A percentile compares a stretch with the other conserved stretches of the same genome.
Evolutionary conservation across 2,888 invertebrate species (phyloP).

Genomic region (Venustoraphidia nigricollis): DNA sequence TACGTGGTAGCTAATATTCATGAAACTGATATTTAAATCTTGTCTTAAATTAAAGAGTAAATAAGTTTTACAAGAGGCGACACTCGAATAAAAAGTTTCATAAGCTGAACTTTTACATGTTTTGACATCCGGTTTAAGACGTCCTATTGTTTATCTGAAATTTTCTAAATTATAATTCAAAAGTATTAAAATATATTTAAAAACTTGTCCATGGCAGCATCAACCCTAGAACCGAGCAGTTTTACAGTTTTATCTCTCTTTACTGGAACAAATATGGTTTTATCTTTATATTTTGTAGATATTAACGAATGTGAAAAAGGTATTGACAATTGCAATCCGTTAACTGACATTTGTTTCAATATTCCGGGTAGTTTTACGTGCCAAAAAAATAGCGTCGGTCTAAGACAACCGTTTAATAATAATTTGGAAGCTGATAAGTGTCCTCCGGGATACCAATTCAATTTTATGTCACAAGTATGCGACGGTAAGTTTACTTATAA

Average conservation of each 20-base stretch:
- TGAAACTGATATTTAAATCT: no score
- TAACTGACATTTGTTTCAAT: slow-evolving; percentile 35
- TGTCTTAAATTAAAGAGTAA: no score
- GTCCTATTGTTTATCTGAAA: not conserved
- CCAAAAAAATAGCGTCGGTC: slow-evolving; percentile 21
- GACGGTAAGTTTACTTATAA: slow-evolving; percentile 21
- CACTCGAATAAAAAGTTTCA: no score
- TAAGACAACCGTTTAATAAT: slow-evolving; percentile 8
- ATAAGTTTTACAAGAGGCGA: no score
- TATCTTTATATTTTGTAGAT: slow-evolving; percentile 27
- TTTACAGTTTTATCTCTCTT: not conserved
- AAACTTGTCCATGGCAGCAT: not conserved
- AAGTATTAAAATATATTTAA: not conserved
- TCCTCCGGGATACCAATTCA: slow-evolving; percentile 39
- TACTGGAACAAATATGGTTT: slow-evolving; percentile 23
- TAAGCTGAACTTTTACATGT: no score
- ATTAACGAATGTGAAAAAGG: slow-evolving; percentile 40
- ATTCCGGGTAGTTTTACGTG: slow-evolving; percentile 38
- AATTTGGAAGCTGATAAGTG: slow-evolving; percentile 24
- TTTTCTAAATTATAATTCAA: not conserved
- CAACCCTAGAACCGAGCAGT: no score
- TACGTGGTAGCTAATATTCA: no score
- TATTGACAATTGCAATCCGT: slow-evolving; percentile 29
- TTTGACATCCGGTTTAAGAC: no score
- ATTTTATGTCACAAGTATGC: slow-evolving; percentile 37